Percentiles rank a stretch among this genome's conserved stretches.
Evolutionary conservation across 2,113 vertebrate genomes (phyloP).

Genomic region (Xyrauchen texanus): DNA sequence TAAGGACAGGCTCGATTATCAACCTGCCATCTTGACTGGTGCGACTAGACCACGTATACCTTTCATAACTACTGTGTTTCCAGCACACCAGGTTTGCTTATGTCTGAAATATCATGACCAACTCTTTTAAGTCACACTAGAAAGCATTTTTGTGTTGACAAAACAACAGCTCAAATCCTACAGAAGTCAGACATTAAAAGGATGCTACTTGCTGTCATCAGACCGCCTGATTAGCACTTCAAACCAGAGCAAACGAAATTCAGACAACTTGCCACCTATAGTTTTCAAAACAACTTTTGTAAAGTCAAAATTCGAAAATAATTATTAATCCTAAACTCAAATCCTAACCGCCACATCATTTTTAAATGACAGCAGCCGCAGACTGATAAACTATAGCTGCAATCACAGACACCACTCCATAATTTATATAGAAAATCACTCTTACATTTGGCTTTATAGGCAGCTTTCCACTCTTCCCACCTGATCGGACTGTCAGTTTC

Average conservation of each 20-base stretch:
- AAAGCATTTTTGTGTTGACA: slow-evolving; percentile 1
- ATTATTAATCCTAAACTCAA: background rate
- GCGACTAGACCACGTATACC: slow-evolving; percentile 16
- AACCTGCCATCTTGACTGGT: slow-evolving; percentile 32
- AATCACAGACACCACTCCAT: too few species aligned
- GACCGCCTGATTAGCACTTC: background rate
- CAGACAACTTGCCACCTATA: background rate
- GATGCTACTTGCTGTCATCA: slow-evolving; percentile 9
- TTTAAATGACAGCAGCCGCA: background rate
- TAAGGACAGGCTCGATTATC: background rate
- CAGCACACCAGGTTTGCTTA: background rate
- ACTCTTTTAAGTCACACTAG: background rate
- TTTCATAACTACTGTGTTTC: background rate
- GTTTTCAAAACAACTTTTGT: too few species aligned
- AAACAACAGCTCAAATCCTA: background rate
- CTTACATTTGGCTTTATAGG: slow-evolving; percentile 17
- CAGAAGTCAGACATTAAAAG: slow-evolving; percentile 22
- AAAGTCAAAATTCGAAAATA: background rate
- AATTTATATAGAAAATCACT: too few species aligned
- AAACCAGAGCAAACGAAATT: background rate
- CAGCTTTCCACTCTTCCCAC: background rate
- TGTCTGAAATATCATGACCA: too few species aligned
- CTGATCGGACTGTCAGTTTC: background rate
- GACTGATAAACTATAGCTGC: background rate
- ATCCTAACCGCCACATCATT: background rate